phyloP scores from a whole-genome alignment of 1,140 invertebrate species.

The Limonius californicus region DNA sequence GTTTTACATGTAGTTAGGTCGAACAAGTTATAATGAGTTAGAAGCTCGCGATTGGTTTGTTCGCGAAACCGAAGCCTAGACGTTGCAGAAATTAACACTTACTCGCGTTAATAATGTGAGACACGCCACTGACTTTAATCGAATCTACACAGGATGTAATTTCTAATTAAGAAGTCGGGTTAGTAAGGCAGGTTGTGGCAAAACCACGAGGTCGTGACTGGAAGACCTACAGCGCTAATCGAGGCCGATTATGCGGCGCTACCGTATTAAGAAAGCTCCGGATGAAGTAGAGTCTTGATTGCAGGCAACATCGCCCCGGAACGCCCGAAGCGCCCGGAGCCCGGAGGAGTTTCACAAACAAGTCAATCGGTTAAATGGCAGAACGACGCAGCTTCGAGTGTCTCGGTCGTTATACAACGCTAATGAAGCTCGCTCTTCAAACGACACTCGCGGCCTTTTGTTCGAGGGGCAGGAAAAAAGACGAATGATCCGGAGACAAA shows the following conservation, averaged over 20 bases:
- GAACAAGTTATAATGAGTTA: no score
- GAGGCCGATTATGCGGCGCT: slow-evolving; percentile 7
- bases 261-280: not conserved
- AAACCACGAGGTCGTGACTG: slow-evolving; percentile 2
- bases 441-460: slow-evolving; percentile 15
- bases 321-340: no score
- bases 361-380: slow-evolving; percentile 13
- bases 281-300: slow-evolving; percentile 6
- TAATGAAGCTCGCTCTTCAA: slow-evolving; percentile 14
- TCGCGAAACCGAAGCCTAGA: not conserved
- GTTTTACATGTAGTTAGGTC: no score
- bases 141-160: slow-evolving; percentile 24
- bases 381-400: not conserved
- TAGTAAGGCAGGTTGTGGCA: not conserved
- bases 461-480: slow-evolving; percentile 23
- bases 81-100: slow-evolving; percentile 19
- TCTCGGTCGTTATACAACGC: slow-evolving; percentile 13
- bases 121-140: slow-evolving; percentile 24
- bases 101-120: slow-evolving; percentile 20
- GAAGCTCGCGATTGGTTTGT: no score
- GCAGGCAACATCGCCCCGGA: not conserved
- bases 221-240: slow-evolving; percentile 15
- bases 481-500: slow-evolving; percentile 26
- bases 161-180: slow-evolving; percentile 22
- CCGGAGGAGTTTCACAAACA: not conserved